Evolutionary conservation across 2,888 invertebrate genomes (phyloP), one percentile per base, ranked within the genome.

Genomic region (Podabrus alpinus): DNA sequence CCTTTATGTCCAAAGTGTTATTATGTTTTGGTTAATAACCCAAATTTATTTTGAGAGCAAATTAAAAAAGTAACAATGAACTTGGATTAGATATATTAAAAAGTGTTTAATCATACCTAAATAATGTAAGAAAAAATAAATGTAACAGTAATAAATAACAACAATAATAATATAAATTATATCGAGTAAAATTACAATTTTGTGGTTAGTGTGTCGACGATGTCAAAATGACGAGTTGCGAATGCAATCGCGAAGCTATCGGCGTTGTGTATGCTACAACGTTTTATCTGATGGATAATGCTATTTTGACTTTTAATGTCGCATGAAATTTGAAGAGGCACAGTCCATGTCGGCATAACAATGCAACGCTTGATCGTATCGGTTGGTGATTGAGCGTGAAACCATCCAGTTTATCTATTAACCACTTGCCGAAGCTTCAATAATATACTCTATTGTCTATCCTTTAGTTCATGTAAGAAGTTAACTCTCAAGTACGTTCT

Each of bases 331-430:
- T 85, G 85, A 86, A 86, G 85, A 86, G 85, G 85, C 85, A 84
- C 81, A 83, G 82, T 83, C 85, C 84, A 85, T 84, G 85, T 85
- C 86, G 86, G 85, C 84, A 84, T 83, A 84, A 85, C 85, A 85
- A 85, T 85, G 84, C 84, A 85, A 84, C 83, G 78, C 79, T 83
- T 84, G 86, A 86, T 86, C 85, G 83, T 86, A 86, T 86, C 86
- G 83, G 83, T 71, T 80, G 83, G 82, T 86, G 86, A 87, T 87
- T 86, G 87, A 86, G 84, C 86, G 85, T 87, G 86, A 87, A 87
- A 86, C 86, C 85, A 85, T 87, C 84, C 86, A 86, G 86, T 87
- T 87, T 87, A 87, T 85, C 87, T 86, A 86, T 87, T 87, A 86
- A 85, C 85, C 84, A 84, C 84, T 85, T 84, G 84, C 82, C 84